Conservation (phyloP, 2,113 vertebrate species). For the Trematocara macrostoma region DNA sequence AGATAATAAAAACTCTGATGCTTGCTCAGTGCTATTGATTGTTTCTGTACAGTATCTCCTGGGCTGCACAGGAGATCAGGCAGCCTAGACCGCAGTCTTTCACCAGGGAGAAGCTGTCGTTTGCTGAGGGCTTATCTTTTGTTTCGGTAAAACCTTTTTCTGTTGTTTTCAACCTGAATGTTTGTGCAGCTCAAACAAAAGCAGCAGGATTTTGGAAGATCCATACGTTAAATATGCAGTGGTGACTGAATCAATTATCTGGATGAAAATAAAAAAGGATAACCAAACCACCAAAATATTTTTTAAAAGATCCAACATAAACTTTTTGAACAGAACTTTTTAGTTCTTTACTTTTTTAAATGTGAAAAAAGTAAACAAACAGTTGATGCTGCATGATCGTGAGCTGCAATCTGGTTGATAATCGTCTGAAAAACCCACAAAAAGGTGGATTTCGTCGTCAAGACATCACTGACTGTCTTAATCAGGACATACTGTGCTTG, state of each 20-base stretch:
- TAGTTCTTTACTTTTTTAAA: background rate
- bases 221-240: background rate
- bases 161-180: background rate
- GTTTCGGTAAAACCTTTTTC: background rate
- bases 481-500: background rate
- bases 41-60: constrained; percentile 13
- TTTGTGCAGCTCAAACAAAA: background rate
- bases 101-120: constrained; percentile 2
- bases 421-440: background rate
- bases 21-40: constrained; percentile 59
- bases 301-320: background rate
- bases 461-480: background rate
- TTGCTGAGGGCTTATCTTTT: constrained; percentile 15
- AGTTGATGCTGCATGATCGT: background rate
- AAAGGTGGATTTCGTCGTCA: background rate
- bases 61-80: constrained; percentile 7
- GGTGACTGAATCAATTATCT: background rate
- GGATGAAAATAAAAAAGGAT: background rate
- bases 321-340: background rate
- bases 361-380: background rate
- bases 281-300: background rate
- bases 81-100: background rate
- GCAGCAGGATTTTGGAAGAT: background rate
- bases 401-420: background rate
- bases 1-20: constrained; percentile 48